phyloP scores from a whole-genome alignment of 1,140 invertebrate genomes.

The Octopus bimaculoides region DNA sequence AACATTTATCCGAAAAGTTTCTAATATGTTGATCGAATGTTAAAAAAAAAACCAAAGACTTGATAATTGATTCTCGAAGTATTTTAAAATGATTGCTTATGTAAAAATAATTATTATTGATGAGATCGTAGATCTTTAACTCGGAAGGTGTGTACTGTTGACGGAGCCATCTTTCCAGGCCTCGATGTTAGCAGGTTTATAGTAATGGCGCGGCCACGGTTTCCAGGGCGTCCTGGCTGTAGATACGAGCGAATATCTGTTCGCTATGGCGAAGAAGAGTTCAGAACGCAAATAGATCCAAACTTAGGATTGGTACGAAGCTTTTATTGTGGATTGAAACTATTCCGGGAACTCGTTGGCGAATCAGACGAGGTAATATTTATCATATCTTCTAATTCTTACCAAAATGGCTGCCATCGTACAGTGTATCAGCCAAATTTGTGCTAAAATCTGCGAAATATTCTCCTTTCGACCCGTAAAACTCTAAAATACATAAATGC shows the following conservation, averaged over 20 bases:
- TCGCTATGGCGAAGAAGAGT: slow-evolving; percentile 47
- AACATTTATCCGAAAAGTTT: not conserved
- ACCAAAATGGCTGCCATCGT: slow-evolving; percentile 23
- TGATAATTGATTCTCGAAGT: too few species aligned
- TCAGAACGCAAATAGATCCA: slow-evolving; percentile 40
- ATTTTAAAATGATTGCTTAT: too few species aligned
- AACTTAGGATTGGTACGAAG: slow-evolving; percentile 40
- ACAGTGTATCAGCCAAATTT: slow-evolving; percentile 4
- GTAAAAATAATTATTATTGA: too few species aligned
- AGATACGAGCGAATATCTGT: slow-evolving; percentile 52
- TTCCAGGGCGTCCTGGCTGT: slow-evolving; percentile 56
- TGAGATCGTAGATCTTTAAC: not conserved
- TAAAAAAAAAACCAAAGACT: too few species aligned
- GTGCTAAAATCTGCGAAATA: not conserved
- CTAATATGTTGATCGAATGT: too few species aligned
- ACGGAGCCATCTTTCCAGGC: not conserved
- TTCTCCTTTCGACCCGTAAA: not conserved
- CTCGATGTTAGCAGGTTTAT: slow-evolving; percentile 20
- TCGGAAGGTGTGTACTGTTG: not conserved
- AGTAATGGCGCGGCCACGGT: slow-evolving; percentile 57
- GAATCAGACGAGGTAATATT: slow-evolving; percentile 57
- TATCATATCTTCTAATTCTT: not conserved
- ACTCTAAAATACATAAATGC: not conserved
- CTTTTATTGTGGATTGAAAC: slow-evolving; percentile 51
- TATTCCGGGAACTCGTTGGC: slow-evolving; percentile 57